Base-by-base conservation (phyloP, 1,140 invertebrate genomes). In the Drosophila subpulchrella region DNA sequence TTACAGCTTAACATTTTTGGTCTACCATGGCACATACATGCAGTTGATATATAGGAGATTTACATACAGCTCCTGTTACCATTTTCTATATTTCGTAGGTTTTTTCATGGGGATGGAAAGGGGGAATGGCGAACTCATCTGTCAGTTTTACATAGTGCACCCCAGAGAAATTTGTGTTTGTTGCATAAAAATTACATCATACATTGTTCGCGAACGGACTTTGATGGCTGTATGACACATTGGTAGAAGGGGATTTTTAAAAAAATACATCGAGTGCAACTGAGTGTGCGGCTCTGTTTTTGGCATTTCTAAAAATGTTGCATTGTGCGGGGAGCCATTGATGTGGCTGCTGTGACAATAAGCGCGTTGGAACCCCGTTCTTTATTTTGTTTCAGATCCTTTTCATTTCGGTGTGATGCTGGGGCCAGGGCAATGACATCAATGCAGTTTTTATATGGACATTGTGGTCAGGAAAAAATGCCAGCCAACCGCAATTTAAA, bases 141-240 rank as follows among this genome's bases (percentile, higher is more conserved):
- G 83, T 83, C 83, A 86, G 83, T 83, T 86, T 86, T 86, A 83
- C 83, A 86, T 86, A 86, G 75, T 88, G 83, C 84, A 76, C 83
- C 84, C 83, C 39, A 77, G 83, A 86, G 83, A 86, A 86, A 86
- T 86, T 86, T 59, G 80, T 83, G 79, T 88, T 89, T 86, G 83
- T 82, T 86, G 83, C 83, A 89, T 86, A 88, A 83, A 88, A 86
- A 86, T 86, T 83, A 86, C 84, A 83, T 66, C 67, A 71, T 61
- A 73, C 82, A 86, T 86, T 86, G 82, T 86, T 86, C 75, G 82
- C 83, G 67, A 67, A 59, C 63, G 53, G 76, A 86, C 83, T 86
- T 86, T 86, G 79, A 86, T 86, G 83, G 79, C 75, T 48, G 53
- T 71, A 86, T 78, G 82, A 74, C 80, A 83, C 80, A 83, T 39